Base-by-base conservation (phyloP, 2,888 invertebrate species). In the Megamerina dolium region DNA sequence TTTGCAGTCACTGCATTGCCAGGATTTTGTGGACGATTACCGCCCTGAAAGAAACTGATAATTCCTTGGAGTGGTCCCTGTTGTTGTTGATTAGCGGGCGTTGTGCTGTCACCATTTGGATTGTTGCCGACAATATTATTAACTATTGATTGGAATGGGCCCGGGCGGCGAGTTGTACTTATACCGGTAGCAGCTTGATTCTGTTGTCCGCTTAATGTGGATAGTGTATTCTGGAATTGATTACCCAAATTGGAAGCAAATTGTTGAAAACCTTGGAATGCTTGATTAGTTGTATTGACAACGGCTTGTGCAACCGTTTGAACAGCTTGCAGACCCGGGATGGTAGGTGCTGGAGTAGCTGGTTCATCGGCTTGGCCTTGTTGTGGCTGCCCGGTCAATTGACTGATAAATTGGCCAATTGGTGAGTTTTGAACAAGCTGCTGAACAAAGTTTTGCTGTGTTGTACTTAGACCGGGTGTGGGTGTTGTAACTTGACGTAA, bases 371-470 rank as follows among this genome's bases (percentile, higher is more conserved):
- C 55, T 5, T 46, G 41, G 0, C 36, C 41, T 2, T 53, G 53
- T 50, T 35, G 46, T 13, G 32, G 42, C 35, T 51, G 50, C 0
- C 59, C 57, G 3, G 55, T 57, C 43, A 63, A 53, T 45, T 64
- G 64, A 23, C 57, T 66, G 10, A 68, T 54, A 19, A 68, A 58
- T 27, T 64, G 64, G 2, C 66, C 66, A 20, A 67, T 55, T 3
- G 68, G 68, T 1, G 64, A 60, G 20, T 63, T 67, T 39, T 65
- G 65, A 30, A 65, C 60, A n/a, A 65, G 43, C 20, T 64, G 65
- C 46, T 65, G 65, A 14, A 65, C 58, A 45, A 65, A 61, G 52
- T 64, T 64, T 38, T 56, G 58, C 37, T 57, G 64, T 0, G 64
- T 60, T 9, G 57, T 54, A 17, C 51, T 50, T 35, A 58, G 61